Percentiles rank a stretch among this genome's conserved stretches.
Conservation (phyloP, 2,797 vertebrate species). For the Acipenser transmontanus region DNA sequence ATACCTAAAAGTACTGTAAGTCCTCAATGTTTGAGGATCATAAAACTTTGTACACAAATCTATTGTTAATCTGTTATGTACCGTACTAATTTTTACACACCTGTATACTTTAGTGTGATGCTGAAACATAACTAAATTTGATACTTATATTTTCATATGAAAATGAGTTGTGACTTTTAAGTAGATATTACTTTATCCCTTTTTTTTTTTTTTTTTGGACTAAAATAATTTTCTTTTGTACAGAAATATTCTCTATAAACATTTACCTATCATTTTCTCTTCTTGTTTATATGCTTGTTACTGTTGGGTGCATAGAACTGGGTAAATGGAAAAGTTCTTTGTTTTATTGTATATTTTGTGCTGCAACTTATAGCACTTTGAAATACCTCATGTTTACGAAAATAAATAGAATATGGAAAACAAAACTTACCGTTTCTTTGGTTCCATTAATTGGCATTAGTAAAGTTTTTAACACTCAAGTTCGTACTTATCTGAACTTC, state of each 20-base stretch:
- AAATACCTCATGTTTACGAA: conserved; percentile 99
- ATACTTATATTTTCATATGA: conserved; percentile 99
- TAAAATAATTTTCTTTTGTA: conserved; percentile 83
- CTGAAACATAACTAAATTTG: conserved; percentile 99
- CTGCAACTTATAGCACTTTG: conserved; percentile 99
- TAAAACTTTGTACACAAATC: conserved; percentile 90
- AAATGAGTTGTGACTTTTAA: conserved; percentile 95
- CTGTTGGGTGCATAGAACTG: conserved; percentile 97
- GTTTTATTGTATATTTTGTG: conserved; percentile 94
- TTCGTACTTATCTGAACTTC: too few species aligned
- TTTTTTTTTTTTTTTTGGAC: conserved; percentile 81
- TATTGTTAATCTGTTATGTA: conserved; percentile 85
- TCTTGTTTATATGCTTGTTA: conserved; percentile 95
- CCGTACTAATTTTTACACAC: conserved; percentile 98
- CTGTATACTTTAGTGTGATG: conserved; percentile 98
- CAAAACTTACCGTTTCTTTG: neutral
- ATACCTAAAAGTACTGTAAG: conserved; percentile 98
- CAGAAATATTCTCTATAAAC: conserved; percentile 92
- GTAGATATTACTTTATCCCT: conserved; percentile 99
- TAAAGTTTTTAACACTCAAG: too few species aligned
- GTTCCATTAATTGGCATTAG: too few species aligned
- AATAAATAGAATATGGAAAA: conserved; percentile 91
- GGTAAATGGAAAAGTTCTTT: conserved; percentile 75
- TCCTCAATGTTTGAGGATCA: conserved; percentile 94
- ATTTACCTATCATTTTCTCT: conserved; percentile 79